These are phyloP conservation scores for Turnix velox DNA, from an alignment of 2,113 vertebrate species.

Conservation along the genomic window DNA sequence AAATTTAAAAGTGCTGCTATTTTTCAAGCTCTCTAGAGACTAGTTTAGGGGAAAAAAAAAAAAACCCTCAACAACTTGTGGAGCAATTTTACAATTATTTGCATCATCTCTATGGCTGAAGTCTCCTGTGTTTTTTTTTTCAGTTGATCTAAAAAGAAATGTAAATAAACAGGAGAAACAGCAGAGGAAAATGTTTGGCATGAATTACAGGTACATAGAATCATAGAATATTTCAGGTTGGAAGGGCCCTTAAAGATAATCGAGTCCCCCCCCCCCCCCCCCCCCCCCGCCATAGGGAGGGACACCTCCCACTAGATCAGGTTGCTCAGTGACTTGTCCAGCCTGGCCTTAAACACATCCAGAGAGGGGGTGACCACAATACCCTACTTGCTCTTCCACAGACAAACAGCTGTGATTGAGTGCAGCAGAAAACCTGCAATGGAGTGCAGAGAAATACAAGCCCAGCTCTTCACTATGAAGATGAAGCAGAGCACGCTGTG, in stretches of 20 bases:
- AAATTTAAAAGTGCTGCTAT: neutral
- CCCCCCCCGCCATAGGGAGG: too few species aligned
- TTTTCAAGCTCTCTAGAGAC: neutral
- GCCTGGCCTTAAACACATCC: too few species aligned
- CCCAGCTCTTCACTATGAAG: neutral
- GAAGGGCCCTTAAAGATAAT: too few species aligned
- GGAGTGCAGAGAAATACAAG: neutral
- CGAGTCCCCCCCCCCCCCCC: too few species aligned
- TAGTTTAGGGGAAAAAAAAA: neutral
- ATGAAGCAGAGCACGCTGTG: neutral
- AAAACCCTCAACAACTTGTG: neutral
- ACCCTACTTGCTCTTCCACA: neutral
- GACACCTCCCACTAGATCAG: too few species aligned
- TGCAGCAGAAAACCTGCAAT: neutral
- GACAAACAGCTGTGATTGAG: neutral
- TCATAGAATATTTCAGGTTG: too few species aligned
- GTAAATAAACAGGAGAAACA: neutral
- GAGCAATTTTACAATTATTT: neutral
- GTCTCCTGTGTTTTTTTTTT: neutral
- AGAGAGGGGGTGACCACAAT: too few species aligned
- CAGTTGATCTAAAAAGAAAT: neutral
- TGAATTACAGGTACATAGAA: slow-evolving; percentile 41
- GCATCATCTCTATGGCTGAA: neutral
- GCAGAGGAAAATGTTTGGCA: neutral
- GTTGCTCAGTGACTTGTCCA: too few species aligned